Conservation (phyloP, 1,140 invertebrate genomes). For the Brachionus sp. region DNA sequence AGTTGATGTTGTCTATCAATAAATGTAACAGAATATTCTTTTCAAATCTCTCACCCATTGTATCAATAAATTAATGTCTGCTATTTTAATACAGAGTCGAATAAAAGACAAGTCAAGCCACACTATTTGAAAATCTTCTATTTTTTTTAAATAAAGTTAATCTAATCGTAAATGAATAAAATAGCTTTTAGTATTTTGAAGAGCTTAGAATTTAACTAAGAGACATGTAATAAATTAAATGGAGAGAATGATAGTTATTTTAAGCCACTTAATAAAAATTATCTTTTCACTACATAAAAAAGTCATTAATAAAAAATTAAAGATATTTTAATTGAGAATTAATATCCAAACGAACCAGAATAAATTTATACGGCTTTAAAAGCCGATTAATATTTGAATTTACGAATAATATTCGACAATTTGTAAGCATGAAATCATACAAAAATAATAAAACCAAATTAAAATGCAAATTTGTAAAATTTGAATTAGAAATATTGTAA, state of each 20-base stretch:
- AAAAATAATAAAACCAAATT: slow-evolving; percentile 19
- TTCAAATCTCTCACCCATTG: too few species aligned
- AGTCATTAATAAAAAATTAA: neutral
- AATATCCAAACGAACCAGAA: neutral
- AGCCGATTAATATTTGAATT: slow-evolving; percentile 1
- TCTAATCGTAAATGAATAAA: too few species aligned
- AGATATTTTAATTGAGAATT: neutral
- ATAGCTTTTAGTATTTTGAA: neutral
- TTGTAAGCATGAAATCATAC: neutral
- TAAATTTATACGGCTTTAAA: neutral
- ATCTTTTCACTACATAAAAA: neutral
- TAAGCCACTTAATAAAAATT: neutral
- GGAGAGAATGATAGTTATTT: neutral
- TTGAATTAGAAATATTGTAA: neutral
- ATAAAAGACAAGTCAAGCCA: too few species aligned
- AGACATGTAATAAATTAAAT: neutral
- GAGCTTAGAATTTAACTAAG: neutral
- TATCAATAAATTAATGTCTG: too few species aligned
- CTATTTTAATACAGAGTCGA: too few species aligned
- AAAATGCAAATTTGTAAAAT: slow-evolving; percentile 25
- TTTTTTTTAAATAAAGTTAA: too few species aligned
- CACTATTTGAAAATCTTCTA: too few species aligned
- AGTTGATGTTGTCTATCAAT: too few species aligned
- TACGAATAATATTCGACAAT: neutral
- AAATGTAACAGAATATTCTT: too few species aligned